phyloP scores from a whole-genome alignment of 2,888 invertebrate species.

The Rhagium mordax region DNA sequence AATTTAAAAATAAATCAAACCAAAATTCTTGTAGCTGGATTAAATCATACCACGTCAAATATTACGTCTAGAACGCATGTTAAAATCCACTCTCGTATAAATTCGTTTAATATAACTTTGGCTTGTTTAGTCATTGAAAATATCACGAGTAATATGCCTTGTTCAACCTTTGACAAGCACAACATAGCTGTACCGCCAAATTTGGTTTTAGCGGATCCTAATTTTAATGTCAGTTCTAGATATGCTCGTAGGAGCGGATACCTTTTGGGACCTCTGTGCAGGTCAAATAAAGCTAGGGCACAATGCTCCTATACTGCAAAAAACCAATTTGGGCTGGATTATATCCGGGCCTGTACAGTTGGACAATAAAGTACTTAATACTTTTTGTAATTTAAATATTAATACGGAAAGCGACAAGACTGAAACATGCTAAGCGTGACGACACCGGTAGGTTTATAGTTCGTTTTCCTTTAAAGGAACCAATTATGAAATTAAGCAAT shows the following conservation, averaged over 20 bases:
- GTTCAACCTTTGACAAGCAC: conserved; percentile 22
- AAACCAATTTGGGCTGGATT: conserved; percentile 7
- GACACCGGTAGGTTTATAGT: conserved; percentile 1
- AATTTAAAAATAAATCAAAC: conserved; percentile 3
- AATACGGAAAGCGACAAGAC: not conserved
- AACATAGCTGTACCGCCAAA: conserved; percentile 3
- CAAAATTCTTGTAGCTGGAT: not conserved
- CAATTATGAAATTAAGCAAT: not conserved
- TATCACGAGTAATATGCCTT: conserved; percentile 18
- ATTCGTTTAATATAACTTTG: conserved; percentile 3
- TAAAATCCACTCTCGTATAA: conserved; percentile 10
- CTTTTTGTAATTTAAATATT: not conserved
- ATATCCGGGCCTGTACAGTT: not conserved
- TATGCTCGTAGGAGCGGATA: conserved; percentile 24
- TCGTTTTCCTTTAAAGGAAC: conserved; percentile 7
- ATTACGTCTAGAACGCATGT: conserved; percentile 1
- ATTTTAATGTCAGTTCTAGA: conserved; percentile 21
- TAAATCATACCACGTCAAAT: not conserved
- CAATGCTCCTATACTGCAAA: conserved; percentile 4
- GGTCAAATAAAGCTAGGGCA: conserved; percentile 19
- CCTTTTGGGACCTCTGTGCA: conserved; percentile 30
- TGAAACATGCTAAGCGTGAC: not conserved
- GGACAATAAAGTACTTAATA: not conserved
- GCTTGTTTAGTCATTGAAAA: conserved; percentile 10
- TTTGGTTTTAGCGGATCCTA: conserved; percentile 19